These are phyloP conservation scores for Neotoxoptera formosana DNA, from an alignment of 1,140 invertebrate genomes.

Conservation along the genomic window DNA sequence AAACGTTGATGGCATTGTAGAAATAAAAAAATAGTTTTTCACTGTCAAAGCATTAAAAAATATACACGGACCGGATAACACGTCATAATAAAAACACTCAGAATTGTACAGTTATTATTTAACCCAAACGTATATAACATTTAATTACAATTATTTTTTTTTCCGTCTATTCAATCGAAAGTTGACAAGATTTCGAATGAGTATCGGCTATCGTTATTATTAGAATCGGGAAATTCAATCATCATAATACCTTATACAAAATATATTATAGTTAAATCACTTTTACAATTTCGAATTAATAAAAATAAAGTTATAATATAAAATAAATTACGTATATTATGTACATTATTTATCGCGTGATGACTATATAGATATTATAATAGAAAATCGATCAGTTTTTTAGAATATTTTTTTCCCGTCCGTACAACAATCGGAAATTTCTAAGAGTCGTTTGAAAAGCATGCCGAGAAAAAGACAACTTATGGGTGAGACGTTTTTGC, in stretches of 20 bases:
- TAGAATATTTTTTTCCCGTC: background rate
- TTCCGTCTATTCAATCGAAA: background rate
- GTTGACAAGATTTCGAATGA: background rate
- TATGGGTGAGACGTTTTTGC: conserved; percentile 33
- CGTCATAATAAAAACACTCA: background rate
- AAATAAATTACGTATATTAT: background rate
- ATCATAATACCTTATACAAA: too few species aligned
- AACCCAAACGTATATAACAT: background rate
- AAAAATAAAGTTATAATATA: too few species aligned
- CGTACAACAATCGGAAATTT: conserved; percentile 2
- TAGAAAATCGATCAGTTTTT: conserved; percentile 1
- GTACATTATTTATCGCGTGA: background rate
- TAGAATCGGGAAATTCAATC: background rate
- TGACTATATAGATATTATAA: background rate
- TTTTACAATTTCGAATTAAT: background rate
- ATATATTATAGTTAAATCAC: too few species aligned
- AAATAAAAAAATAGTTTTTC: background rate
- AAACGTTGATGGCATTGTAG: background rate
- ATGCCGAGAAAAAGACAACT: conserved; percentile 34
- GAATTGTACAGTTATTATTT: background rate
- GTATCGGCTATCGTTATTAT: background rate
- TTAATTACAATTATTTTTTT: background rate
- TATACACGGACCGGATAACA: background rate
- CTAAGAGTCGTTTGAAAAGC: conserved; percentile 3
- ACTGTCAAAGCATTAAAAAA: background rate